Conservation (phyloP, 2,797 vertebrate species). For the Spinus pinus region DNA sequence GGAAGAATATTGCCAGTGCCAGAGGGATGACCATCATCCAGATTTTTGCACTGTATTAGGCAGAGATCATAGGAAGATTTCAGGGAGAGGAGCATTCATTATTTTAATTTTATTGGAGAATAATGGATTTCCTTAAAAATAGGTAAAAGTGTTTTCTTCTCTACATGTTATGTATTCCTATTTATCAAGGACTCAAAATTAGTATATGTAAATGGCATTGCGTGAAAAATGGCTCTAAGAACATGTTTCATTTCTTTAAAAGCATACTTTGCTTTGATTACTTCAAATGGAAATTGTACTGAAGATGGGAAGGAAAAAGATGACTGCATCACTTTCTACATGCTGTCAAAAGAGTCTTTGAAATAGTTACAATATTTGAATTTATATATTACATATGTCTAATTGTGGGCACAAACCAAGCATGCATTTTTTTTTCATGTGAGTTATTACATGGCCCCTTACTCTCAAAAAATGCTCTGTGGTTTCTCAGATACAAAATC, state of each 20-base stretch:
- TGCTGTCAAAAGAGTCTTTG: neutral
- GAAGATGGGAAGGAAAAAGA: neutral
- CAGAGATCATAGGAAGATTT: neutral
- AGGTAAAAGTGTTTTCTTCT: neutral
- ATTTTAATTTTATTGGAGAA: neutral
- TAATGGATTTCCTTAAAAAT: neutral
- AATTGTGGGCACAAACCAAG: neutral
- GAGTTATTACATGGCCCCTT: rapidly evolving
- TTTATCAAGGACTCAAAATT: neutral
- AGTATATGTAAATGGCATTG: neutral
- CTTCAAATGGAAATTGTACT: neutral
- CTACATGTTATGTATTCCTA: neutral
- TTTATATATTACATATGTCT: neutral
- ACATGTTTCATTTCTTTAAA: neutral
- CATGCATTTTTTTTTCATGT: rapidly evolving
- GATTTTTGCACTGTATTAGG: neutral
- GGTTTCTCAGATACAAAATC: neutral
- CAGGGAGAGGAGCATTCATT: neutral
- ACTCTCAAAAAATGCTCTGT: neutral
- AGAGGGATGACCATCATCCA: neutral
- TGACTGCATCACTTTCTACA: neutral
- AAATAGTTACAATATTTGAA: neutral
- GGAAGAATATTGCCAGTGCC: neutral
- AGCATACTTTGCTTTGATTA: neutral
- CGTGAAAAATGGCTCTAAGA: neutral